Conservation (phyloP, 2,113 vertebrate genomes). For the Burhinus bistriatus region DNA sequence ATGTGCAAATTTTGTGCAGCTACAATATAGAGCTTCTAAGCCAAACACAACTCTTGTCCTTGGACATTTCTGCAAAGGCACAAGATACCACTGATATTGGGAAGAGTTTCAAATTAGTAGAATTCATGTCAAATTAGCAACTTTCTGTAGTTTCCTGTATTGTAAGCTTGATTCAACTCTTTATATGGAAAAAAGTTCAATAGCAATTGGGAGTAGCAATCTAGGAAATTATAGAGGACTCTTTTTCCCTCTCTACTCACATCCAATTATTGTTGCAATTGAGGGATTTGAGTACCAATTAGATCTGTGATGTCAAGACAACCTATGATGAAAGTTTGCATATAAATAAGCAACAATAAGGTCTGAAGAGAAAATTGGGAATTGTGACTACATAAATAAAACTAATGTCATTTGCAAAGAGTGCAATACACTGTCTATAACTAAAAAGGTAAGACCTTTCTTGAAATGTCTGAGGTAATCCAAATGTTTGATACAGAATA, state of each 20-base stretch:
- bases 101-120: background rate
- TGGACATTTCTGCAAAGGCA: background rate
- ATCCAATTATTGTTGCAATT: background rate
- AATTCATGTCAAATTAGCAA: background rate
- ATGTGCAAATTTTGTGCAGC: background rate
- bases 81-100: background rate
- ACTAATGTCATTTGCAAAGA: background rate
- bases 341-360: background rate
- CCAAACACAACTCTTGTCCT: background rate
- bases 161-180: background rate
- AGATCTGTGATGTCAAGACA: background rate
- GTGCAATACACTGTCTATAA: background rate
- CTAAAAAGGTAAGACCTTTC: background rate
- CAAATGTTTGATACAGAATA: background rate
- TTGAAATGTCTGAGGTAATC: background rate
- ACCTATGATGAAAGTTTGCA: background rate
- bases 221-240: background rate
- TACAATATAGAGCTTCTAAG: background rate
- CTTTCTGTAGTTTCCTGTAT: background rate
- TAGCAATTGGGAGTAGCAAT: background rate
- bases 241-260: background rate
- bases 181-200: background rate
- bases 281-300: background rate
- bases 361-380: background rate
- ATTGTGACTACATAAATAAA: background rate